A percentile compares a stretch with the other conserved stretches of the same genome.
These are phyloP conservation scores for Acronicta psi DNA, from an alignment of 2,888 invertebrate species.

Conservation along the genomic window DNA sequence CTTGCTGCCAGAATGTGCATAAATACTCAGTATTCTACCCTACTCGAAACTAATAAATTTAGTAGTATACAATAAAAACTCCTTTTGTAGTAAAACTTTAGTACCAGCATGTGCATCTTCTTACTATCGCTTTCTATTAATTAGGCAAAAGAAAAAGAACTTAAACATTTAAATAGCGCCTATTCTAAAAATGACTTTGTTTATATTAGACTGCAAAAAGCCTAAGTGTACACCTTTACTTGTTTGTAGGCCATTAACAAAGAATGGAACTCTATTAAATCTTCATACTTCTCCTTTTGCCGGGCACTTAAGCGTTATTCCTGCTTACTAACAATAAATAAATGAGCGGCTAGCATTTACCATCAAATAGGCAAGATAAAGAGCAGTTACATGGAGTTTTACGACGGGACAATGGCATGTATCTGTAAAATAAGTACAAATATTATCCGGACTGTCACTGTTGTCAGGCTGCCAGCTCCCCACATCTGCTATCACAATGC, in stretches of 20 bases:
- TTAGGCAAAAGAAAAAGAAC: constrained; percentile 11
- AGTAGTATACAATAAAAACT: background rate
- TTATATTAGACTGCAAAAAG: constrained; percentile 15
- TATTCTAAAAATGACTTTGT: constrained; percentile 24
- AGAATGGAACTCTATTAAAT: constrained; percentile 44
- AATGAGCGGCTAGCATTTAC: constrained; percentile 17
- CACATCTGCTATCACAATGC: constrained; percentile 40
- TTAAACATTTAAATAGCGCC: constrained; percentile 12
- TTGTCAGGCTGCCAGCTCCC: constrained; percentile 41
- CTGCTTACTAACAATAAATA: constrained; percentile 24
- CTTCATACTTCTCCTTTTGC: constrained; percentile 34
- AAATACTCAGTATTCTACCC: too few species aligned
- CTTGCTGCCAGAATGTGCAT: too few species aligned
- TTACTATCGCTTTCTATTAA: constrained; percentile 21
- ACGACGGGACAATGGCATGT: constrained; percentile 30
- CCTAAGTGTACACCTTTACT: constrained; percentile 45
- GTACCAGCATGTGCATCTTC: constrained; percentile 13
- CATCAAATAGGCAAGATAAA: constrained; percentile 15
- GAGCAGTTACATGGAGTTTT: constrained; percentile 21
- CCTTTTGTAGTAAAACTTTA: background rate
- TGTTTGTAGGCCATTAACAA: constrained; percentile 42
- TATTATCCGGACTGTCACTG: constrained; percentile 22
- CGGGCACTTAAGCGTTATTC: constrained; percentile 20
- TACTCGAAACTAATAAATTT: too few species aligned
- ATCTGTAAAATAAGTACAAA: constrained; percentile 25